Evolutionary conservation across 2,113 vertebrate genomes (phyloP).

Genomic region (Pelecanoides urinatrix): DNA sequence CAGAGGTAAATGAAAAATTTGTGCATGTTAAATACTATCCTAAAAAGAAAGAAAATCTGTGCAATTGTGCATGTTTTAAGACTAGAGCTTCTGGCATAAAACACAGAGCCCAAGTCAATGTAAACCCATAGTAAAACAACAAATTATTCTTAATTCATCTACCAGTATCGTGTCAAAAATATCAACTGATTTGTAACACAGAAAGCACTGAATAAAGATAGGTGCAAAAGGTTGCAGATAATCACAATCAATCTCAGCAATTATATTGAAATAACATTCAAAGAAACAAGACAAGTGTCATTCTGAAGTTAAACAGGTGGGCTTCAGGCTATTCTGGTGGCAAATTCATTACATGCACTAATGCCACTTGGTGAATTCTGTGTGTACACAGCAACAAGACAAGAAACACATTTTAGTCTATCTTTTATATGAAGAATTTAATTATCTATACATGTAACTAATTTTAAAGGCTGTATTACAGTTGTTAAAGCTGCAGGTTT

Average conservation of each 20-base stretch:
- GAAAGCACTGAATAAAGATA: not conserved
- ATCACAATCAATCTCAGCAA: not conserved
- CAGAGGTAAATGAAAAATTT: not conserved
- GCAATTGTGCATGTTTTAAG: not conserved
- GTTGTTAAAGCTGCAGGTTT: conserved; percentile 86
- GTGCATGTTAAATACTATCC: not conserved
- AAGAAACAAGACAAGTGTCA: not conserved
- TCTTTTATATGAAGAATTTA: conserved; percentile 88
- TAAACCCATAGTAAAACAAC: not conserved
- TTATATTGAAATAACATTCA: not conserved
- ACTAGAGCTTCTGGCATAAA: not conserved
- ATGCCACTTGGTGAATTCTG: not conserved
- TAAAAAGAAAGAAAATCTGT: not conserved
- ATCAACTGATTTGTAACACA: not conserved
- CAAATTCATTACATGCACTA: not conserved
- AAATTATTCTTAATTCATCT: not conserved
- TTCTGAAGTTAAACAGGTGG: not conserved
- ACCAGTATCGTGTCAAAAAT: not conserved
- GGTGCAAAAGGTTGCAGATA: not conserved
- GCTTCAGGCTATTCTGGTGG: not conserved
- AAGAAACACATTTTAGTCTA: conserved; percentile 77
- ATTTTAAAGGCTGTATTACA: conserved; percentile 86
- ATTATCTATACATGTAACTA: conserved; percentile 87
- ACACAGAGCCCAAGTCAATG: not conserved
- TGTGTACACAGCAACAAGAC: conserved; percentile 65